Percentiles rank a stretch among this genome's conserved stretches.
Evolutionary conservation across 2,888 invertebrate species (phyloP).

Genomic region (Esperia sulphurella): DNA sequence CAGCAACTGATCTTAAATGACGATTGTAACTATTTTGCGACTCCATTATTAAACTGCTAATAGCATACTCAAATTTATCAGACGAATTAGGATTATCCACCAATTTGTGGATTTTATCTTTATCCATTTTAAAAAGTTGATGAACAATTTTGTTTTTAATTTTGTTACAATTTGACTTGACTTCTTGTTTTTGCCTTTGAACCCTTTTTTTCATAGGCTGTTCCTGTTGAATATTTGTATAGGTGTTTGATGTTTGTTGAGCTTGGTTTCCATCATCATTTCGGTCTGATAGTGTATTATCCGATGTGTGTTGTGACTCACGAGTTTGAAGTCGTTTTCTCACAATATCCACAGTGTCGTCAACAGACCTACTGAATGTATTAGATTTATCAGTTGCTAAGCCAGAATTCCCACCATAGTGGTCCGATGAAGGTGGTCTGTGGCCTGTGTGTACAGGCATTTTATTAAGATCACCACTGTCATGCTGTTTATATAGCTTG

Average conservation of each 20-base stretch:
- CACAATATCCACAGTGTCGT: slow-evolving; percentile 69
- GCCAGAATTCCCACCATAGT: slow-evolving; percentile 53
- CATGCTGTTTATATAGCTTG: slow-evolving; percentile 31
- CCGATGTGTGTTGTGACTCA: slow-evolving; percentile 33
- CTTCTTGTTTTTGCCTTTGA: slow-evolving; percentile 38
- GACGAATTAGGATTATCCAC: slow-evolving; percentile 74
- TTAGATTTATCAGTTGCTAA: slow-evolving; percentile 52
- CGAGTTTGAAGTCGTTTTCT: slow-evolving; percentile 55
- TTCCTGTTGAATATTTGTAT: slow-evolving; percentile 33
- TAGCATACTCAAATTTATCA: slow-evolving; percentile 73
- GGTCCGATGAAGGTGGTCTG: slow-evolving; percentile 68
- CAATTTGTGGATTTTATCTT: slow-evolving; percentile 67
- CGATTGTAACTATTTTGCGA: slow-evolving; percentile 70
- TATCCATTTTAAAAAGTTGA: slow-evolving; percentile 73
- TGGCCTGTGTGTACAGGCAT: slow-evolving; percentile 53
- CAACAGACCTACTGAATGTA: slow-evolving; percentile 60
- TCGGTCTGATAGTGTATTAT: slow-evolving; percentile 25
- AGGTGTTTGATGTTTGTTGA: slow-evolving; percentile 18
- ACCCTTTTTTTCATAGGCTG: slow-evolving; percentile 42
- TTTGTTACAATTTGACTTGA: slow-evolving; percentile 57
- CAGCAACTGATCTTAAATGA: slow-evolving; percentile 66
- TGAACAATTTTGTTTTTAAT: slow-evolving; percentile 72
- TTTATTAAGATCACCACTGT: slow-evolving; percentile 34
- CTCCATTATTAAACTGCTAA: slow-evolving; percentile 70
- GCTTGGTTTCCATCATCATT: slow-evolving; percentile 26